Evolutionary conservation across 2,113 vertebrate genomes (phyloP).

Genomic region (Progne subis): DNA sequence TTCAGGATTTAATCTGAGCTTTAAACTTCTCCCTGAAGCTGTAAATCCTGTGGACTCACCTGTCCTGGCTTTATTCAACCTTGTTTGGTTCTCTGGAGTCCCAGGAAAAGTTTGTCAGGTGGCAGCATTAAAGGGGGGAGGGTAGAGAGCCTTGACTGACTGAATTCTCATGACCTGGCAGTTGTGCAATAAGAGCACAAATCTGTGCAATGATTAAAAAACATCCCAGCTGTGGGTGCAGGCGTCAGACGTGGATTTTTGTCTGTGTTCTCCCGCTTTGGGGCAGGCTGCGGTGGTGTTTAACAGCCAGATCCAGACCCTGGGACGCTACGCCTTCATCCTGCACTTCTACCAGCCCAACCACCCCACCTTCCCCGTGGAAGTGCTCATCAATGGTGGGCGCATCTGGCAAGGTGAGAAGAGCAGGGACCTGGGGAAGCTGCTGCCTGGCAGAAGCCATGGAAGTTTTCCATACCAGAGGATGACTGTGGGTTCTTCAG

Average conservation of each 20-base stretch:
- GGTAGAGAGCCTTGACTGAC: not conserved
- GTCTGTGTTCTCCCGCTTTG: slow-evolving; percentile 14
- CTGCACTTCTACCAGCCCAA: slow-evolving; percentile 91
- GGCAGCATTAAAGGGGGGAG: not conserved
- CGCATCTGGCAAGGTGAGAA: slow-evolving; percentile 91
- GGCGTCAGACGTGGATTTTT: rapidly evolving
- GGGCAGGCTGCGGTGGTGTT: slow-evolving; percentile 87
- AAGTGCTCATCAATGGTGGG: slow-evolving; percentile 87
- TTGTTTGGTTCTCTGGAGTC: not conserved
- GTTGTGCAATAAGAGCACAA: not conserved
- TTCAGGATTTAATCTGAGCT: not conserved
- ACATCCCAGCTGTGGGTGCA: not conserved
- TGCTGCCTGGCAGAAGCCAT: not conserved
- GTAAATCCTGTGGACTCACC: not conserved
- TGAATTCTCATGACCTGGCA: not conserved
- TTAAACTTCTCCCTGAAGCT: not conserved
- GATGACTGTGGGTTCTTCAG: not conserved
- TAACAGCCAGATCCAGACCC: slow-evolving; percentile 77
- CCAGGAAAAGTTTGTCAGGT: not conserved
- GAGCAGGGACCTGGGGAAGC: not conserved
- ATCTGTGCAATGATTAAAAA: not conserved
- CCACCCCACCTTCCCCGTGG: slow-evolving; percentile 83
- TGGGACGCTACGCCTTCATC: slow-evolving; percentile 93
- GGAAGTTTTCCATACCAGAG: not conserved
- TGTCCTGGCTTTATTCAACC: not conserved